Conservation (phyloP, 35 echinoderm and acorn worm genomes). For the Diadema setosum region DNA sequence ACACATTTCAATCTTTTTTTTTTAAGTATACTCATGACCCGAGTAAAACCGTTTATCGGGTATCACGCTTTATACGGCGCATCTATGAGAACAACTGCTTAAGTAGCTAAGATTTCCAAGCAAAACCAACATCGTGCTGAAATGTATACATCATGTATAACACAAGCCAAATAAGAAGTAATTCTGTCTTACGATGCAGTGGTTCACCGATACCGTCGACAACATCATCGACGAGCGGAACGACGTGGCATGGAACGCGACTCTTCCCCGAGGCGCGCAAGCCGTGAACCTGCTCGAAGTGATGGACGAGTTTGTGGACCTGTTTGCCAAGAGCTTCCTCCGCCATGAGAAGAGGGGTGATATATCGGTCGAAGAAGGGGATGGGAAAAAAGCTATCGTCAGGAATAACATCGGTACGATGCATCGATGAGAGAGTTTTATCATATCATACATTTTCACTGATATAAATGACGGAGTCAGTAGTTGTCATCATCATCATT, state of each 20-base stretch:
- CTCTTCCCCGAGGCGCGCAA: conserved; percentile 63
- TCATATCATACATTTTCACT: neutral
- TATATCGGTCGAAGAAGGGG: neutral
- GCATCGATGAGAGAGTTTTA: neutral
- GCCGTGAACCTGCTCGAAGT: conserved; percentile 64
- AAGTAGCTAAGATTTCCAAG: no score
- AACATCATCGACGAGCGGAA: conserved; percentile 31
- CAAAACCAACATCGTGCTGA: no score
- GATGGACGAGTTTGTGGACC: conserved; percentile 43
- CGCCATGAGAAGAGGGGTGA: conserved; percentile 27
- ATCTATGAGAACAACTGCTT: no score
- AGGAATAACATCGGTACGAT: conserved; percentile 48
- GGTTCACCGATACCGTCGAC: conserved; percentile 33
- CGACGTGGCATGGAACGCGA: conserved; percentile 64
- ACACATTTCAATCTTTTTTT: no score
- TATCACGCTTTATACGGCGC: no score
- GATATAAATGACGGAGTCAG: no score
- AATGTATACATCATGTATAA: no score
- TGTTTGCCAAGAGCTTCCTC: conserved; percentile 48
- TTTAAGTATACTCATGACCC: no score
- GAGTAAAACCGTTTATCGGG: no score
- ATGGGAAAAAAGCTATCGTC: neutral
- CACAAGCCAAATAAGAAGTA: no score
- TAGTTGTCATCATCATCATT: neutral
- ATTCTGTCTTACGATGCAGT: neutral